A percentile compares a stretch with the other conserved stretches of the same genome.
Conservation (phyloP, 2,797 vertebrate genomes). For the Thaleichthys pacificus region DNA sequence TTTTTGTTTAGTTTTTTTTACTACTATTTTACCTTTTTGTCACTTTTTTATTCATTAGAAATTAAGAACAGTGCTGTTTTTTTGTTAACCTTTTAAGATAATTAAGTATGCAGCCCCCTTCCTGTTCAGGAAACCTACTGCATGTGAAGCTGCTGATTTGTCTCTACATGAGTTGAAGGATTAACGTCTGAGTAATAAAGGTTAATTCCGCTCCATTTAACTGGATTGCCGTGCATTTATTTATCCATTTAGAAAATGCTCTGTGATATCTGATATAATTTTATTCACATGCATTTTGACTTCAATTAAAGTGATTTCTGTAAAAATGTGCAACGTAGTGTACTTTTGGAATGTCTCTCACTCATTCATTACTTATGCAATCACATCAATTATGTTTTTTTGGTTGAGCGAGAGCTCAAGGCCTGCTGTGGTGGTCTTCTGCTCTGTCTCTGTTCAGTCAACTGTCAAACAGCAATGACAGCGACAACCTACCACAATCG, state of each 20-base stretch:
- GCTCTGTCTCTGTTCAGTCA: neutral
- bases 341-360: too few relatives aligned
- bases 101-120: conserved; percentile 19
- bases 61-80: conserved; percentile 19
- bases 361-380: too few relatives aligned
- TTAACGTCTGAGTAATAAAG: neutral
- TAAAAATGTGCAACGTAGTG: too few relatives aligned
- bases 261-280: neutral
- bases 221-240: too few relatives aligned
- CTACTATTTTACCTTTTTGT: neutral
- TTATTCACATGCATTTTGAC: neutral
- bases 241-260: neutral
- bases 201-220: neutral
- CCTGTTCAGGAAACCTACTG: neutral
- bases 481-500: conserved; percentile 58
- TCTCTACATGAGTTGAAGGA: neutral
- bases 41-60: conserved; percentile 38
- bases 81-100: conserved; percentile 29
- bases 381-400: too few relatives aligned
- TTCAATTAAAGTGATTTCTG: too few relatives aligned
- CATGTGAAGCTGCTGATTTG: neutral
- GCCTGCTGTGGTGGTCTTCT: neutral
- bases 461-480: conserved; percentile 59
- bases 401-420: neutral
- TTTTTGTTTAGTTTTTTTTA: too few relatives aligned